Conservation (phyloP, 2,797 vertebrate genomes). For the Eulemur coronatus region DNA sequence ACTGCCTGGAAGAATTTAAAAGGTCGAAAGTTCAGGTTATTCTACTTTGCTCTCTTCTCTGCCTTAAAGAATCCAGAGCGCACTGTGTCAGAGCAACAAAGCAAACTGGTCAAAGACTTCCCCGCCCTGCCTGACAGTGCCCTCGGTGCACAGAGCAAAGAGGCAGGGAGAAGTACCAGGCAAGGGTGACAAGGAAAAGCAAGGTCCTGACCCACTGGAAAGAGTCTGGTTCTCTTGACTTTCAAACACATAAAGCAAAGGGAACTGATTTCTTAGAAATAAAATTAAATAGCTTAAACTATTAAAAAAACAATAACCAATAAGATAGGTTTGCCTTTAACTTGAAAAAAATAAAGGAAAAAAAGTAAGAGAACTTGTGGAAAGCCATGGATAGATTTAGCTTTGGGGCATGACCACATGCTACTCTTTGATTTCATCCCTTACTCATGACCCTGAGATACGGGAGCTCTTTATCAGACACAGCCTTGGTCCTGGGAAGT, state of each 20-base stretch:
- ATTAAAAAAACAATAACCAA: not conserved
- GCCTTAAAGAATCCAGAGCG: not conserved
- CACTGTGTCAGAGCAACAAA: not conserved
- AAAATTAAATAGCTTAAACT: conserved; percentile 21
- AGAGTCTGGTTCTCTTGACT: not conserved
- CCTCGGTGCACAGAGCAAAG: not conserved
- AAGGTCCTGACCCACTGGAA: not conserved
- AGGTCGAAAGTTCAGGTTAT: conserved; percentile 20
- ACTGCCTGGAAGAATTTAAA: not conserved
- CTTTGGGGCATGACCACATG: not conserved
- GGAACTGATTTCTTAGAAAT: conserved; percentile 38
- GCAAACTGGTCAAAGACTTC: not conserved
- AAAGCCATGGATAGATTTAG: not conserved
- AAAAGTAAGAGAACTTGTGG: not conserved
- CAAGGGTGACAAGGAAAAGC: not conserved
- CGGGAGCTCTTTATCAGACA: conserved; percentile 7
- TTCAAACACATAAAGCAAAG: not conserved
- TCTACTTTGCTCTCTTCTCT: conserved; percentile 9
- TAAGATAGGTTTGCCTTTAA: not conserved
- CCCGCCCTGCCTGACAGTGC: not conserved
- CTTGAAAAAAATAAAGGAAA: not conserved
- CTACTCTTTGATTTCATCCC: not conserved
- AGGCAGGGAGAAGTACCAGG: not conserved
- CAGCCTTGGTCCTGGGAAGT: not conserved
- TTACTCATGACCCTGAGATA: not conserved